Evolutionary conservation across 2,797 vertebrate species (phyloP).

Genomic region (Myiotriccus ornatus): DNA sequence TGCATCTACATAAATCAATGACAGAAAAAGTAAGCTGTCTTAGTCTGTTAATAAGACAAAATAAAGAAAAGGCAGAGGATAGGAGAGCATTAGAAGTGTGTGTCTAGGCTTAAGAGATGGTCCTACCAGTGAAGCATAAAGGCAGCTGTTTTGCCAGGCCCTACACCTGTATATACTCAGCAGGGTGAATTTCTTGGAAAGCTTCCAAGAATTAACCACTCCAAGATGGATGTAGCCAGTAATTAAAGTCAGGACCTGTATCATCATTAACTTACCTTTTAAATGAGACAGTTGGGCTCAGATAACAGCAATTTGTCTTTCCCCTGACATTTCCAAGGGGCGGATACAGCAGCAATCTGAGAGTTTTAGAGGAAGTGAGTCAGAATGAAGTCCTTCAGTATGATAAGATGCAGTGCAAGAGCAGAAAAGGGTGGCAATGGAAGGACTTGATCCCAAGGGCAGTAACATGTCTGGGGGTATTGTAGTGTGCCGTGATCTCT

Average conservation of each 20-base stretch:
- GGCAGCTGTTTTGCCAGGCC: background rate
- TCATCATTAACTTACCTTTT: slow-evolving; percentile 48
- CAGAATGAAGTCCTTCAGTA: background rate
- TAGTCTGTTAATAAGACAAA: slow-evolving; percentile 2
- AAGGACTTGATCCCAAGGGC: background rate
- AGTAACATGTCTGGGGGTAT: background rate
- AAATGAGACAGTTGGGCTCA: background rate
- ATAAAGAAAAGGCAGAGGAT: background rate
- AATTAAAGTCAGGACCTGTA: slow-evolving; percentile 16
- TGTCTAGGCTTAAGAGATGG: background rate
- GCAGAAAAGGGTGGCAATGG: background rate
- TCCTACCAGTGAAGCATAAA: background rate
- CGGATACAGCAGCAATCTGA: slow-evolving; percentile 54
- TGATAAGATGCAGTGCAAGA: background rate
- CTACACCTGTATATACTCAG: background rate
- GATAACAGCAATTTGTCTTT: slow-evolving; percentile 37
- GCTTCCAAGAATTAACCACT: slow-evolving; percentile 24
- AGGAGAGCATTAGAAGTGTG: background rate
- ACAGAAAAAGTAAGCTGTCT: background rate
- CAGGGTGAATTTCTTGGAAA: background rate
- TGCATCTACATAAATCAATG: background rate
- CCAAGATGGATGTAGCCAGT: slow-evolving; percentile 6
- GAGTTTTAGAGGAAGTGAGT: slow-evolving; percentile 37
- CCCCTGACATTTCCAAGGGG: slow-evolving; percentile 32
- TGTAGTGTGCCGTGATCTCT: accelerated